A percentile compares a stretch with the other conserved stretches of the same genome.
Conservation (phyloP, 2,888 invertebrate species). For the Spialia ferax region DNA sequence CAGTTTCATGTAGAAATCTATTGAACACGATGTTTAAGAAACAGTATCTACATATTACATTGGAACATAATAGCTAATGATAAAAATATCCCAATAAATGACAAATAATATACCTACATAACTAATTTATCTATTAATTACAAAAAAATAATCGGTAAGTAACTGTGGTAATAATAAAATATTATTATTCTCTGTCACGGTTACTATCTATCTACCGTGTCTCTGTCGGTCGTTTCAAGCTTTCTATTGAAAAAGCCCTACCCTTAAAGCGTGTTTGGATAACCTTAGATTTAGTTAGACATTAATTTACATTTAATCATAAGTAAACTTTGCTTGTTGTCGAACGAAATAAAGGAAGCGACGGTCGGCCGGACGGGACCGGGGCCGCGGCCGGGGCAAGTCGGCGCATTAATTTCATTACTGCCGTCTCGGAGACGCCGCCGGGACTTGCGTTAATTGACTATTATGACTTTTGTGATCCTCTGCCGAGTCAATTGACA, state of each 20-base stretch:
- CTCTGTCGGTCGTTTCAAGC: not conserved
- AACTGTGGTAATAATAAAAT: too few relatives aligned
- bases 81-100: too few relatives aligned
- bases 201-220: too few relatives aligned
- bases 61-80: too few relatives aligned
- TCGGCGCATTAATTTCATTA: constrained; percentile 24
- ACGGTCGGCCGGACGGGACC: not conserved
- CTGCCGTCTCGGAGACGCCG: constrained; percentile 2
- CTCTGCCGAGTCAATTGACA: not conserved
- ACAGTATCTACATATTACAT: too few relatives aligned
- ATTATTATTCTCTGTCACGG: too few relatives aligned
- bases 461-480: constrained; percentile 17
- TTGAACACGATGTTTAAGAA: not conserved
- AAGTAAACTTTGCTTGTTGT: constrained; percentile 19
- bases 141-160: too few relatives aligned
- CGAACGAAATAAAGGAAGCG: constrained; percentile 2
- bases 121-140: too few relatives aligned
- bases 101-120: too few relatives aligned
- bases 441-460: constrained; percentile 19
- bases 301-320: constrained; percentile 17
- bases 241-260: not conserved
- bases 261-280: not conserved
- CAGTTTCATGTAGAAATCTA: not conserved
- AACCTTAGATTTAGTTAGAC: not conserved
- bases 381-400: not conserved